Base-by-base conservation (phyloP, 2,797 vertebrate species). In the Tapera naevia region DNA sequence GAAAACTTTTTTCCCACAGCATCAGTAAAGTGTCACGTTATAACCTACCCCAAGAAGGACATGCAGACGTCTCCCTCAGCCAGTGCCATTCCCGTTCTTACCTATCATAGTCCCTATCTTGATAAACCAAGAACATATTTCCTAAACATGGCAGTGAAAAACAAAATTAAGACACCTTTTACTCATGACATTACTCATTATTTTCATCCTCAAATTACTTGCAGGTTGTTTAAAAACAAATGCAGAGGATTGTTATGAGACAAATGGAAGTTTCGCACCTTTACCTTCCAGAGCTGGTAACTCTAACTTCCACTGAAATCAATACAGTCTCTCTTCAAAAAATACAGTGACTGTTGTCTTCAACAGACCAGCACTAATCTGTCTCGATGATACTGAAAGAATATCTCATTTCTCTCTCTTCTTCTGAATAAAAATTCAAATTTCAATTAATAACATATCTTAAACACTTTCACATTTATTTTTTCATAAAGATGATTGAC, bases 161-260 rank as follows among this genome's bases (percentile, higher is more conserved):
- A 8, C 17, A 66, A 32, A 27, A 33, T 33, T 84, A 85, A 79
- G 62, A 30, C 28, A 69, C 17, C 56, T n/a, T 41, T 35, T 66
- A 91, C 82, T 81, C 30, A 61, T 5, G 19, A 79, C 46, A 91
- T 71, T 61, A 67, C 8, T 85, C 22, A 62, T 53, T 56, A 72
- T 89, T 88, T 86, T 83, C 15, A 27, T 33, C 37, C 30, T 54
- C 15, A 88, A 60, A 88, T 91, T 43, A 73, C 41, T 86, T 88
- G 66, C 76, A 95, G 53, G 80, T 28, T 76, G 30, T 43, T 89
- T 79, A 82, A 75, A 91, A 94, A 67, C 37, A 79, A 87, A 88
- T 2, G 21, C 54, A 80, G 54, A 89, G 66, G 8, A 75, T 83
- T 92, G 43, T 56, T 78, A 41, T 6, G 10, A 91, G 51, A 48